phyloP scores from a whole-genome alignment of 1,140 invertebrate genomes.

The Philotrypesis tridentata region DNA sequence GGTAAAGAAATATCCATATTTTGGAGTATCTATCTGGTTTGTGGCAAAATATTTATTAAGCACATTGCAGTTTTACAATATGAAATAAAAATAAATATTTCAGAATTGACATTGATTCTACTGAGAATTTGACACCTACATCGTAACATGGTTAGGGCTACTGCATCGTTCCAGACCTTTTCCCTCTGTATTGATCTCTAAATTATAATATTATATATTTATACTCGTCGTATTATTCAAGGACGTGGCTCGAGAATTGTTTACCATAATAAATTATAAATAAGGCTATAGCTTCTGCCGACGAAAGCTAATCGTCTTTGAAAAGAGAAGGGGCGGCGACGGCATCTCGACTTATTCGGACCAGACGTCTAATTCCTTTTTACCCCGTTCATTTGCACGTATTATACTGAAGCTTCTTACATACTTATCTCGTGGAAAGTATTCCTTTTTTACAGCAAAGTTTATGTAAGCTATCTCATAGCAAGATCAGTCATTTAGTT shows the following conservation, averaged over 20 bases:
- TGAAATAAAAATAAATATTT: conserved; percentile 46
- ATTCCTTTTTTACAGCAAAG: conserved; percentile 11
- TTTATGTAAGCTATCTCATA: neutral
- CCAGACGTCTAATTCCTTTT: conserved; percentile 9
- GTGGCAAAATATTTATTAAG: conserved; percentile 49
- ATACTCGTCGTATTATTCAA: conserved; percentile 15
- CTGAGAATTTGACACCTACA: conserved; percentile 2
- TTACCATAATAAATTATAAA: conserved; percentile 38
- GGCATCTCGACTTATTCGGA: neutral
- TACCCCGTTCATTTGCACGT: neutral
- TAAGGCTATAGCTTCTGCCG: conserved; percentile 34
- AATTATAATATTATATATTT: conserved; percentile 14
- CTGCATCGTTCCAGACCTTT: conserved; percentile 5
- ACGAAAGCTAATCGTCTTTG: neutral
- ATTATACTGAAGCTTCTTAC: neutral
- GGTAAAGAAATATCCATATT: conserved; percentile 16
- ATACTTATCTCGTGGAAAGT: neutral
- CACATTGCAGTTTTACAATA: conserved; percentile 42
- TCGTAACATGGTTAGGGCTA: neutral
- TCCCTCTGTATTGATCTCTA: conserved; percentile 17
- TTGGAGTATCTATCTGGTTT: conserved; percentile 10
- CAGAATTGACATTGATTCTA: conserved; percentile 21
- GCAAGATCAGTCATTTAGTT: neutral
- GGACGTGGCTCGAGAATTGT: conserved; percentile 34
- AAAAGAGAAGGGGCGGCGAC: neutral